Evolutionary conservation across 2,797 vertebrate species (phyloP), one percentile per base, ranked within the genome.

Genomic region (Galaxias olidus): DNA sequence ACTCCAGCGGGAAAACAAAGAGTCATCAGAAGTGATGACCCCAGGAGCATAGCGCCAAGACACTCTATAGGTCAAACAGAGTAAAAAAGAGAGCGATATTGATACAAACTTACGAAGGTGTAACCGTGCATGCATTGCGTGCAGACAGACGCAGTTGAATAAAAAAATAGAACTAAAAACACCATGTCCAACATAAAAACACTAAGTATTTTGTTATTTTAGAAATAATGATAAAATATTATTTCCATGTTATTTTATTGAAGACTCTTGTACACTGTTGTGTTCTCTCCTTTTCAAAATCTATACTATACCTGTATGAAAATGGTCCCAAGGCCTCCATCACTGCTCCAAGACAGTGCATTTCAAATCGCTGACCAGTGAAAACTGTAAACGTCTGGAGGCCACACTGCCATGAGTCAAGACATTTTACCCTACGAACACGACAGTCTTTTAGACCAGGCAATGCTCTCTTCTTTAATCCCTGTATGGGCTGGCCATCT

Each of bases 11-110:
- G 0, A 47, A 48, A 98, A 95, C 10, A 95, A 71, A 0, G 79
- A 45, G 4, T 95, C 86, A 0, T 94, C 90, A 0, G 91, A 92
- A 61, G 86, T 96, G 84, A 98, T 85, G 1, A 96, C 76, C 0
- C 95, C 96, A 0, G 47, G 84, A 9, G 95, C 93, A 0, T 89
- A 72, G 15, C 70, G 87, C 96, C 96, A 98, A 0, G 78, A 86
- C 48, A 92, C 86, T 71, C 84, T 86, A 30, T 30, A 6, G 30
- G 30, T 30, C 30, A n/a, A n/a, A n/a, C n/a, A 30, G 30, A 30
- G 30, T 30, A 30, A 30, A 30, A 30, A 30, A 30, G 30, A 30
- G 30, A 30, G 30, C 6, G 30, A 30, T 30, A 30, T 30, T 30
- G 30, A 30, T 30, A 30, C 30, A 30, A 30, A 30, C 30, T 30